phyloP scores from a whole-genome alignment of 2,113 vertebrate species.

The Zingel zingel region DNA sequence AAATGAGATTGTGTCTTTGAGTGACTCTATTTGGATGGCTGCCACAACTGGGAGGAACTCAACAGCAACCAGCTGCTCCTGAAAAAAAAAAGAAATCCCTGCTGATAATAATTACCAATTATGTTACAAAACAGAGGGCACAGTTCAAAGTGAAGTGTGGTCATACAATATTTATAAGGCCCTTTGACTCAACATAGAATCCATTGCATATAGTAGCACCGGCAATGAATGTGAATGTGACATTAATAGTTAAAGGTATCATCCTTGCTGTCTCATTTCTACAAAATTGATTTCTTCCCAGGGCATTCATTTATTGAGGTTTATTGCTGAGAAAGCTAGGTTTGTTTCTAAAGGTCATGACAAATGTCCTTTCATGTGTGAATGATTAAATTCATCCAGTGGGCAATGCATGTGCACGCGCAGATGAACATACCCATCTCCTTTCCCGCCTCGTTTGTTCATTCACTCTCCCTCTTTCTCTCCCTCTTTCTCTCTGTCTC shows the following conservation, averaged over 20 bases:
- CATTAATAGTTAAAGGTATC: conserved; percentile 71
- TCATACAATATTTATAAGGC: conserved; percentile 69
- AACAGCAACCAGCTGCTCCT: conserved; percentile 61
- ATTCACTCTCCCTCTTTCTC: not conserved
- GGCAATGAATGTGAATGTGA: conserved; percentile 59
- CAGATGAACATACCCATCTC: conserved; percentile 35
- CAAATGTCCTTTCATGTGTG: conserved; percentile 78
- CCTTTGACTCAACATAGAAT: conserved; percentile 36
- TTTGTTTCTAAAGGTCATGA: conserved; percentile 83
- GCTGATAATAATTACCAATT: conserved; percentile 65
- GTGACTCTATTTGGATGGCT: conserved; percentile 60
- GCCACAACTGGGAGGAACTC: conserved; percentile 42
- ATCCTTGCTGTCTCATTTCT: conserved; percentile 57
- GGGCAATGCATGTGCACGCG: conserved; percentile 45
- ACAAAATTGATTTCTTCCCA: conserved; percentile 74
- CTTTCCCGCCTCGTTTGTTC: conserved; percentile 5
- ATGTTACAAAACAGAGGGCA: conserved; percentile 65
- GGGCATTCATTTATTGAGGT: conserved; percentile 67
- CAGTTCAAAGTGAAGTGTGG: conserved; percentile 61
- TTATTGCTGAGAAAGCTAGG: conserved; percentile 67
- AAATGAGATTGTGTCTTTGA: conserved; percentile 73
- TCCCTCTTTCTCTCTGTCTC: not conserved
- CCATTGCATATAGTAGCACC: conserved; percentile 12
- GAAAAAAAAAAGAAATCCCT: not conserved
- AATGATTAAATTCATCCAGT: conserved; percentile 79